Evolutionary conservation across 1,140 invertebrate species (phyloP), one percentile per base, ranked within the genome.

Genomic region (Akabosia matsudoensis): DNA sequence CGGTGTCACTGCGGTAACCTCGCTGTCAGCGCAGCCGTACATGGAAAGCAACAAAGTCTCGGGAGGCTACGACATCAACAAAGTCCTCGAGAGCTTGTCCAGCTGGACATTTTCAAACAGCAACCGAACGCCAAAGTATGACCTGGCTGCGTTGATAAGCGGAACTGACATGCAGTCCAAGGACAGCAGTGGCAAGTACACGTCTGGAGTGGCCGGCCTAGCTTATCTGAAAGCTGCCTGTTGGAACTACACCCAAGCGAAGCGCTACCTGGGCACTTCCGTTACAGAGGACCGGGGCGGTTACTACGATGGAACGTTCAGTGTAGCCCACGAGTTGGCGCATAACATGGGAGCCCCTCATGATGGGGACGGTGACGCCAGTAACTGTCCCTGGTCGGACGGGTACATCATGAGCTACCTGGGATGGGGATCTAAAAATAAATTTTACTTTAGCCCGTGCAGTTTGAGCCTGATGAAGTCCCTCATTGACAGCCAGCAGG

Each of bases 341-440:
- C 82, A 82, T 33, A 79, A 77, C 56, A 71, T 82, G 22, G 81
- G 78, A 18, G 74, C 78, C 1, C 81, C 81, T 33, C 82, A 82
- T 56, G 82, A 82, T 26, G 82, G 82, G 1, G 28, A 61, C 0
- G 79, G n/a, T 34, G 72, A 70, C 22, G 73, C 76, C 34, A 18
- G 34, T 0, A 10, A 37, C 2, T 77, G 76, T 70, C 37, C 72
- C 0, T 77, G 76, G 76, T 45, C 33, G 28, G 72, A 54, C 7
- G 77, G 77, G 13, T 78, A 78, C 34, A 45, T 78, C 14, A 78
- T 78, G 77, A 78, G 77, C 28, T 78, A 78, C 24, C 71, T 76
- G 67, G 74, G 77, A 34, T 56, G 73, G 33, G 77, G 77, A 7
- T 73, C 54, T 3, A 73, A 61, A 33, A 31, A 51, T 22, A 78